Base-by-base conservation (phyloP, 2,888 invertebrate species). In the Agonopterix subpropinquella region DNA sequence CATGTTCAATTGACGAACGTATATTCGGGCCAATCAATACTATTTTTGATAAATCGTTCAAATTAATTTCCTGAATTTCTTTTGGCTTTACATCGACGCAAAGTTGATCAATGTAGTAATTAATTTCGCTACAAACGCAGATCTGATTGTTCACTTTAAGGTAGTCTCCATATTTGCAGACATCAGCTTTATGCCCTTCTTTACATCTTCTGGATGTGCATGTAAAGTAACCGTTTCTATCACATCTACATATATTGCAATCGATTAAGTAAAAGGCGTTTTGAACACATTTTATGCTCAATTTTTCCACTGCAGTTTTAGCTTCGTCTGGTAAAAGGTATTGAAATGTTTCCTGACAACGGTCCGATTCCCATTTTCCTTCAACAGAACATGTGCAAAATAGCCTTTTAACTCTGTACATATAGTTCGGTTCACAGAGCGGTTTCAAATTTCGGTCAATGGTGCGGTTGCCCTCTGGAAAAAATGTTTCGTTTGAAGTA, bases 211-310 rank as follows among this genome's bases (percentile, higher is more conserved):
- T 62, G 9, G 60, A 67, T 2, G 78, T 76, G 51, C 81, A 82
- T 10, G 64, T 52, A 3, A 78, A 59, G 36, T 47, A n/a, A 0
- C 70, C 67, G 1, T 15, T 55, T 0, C 47, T 2, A 2, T 59
- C 52, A 37, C 80, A 82, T 8, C 52, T 47, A 45, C 81, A 82
- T 42, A 82, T 48, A 45, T 80, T 78, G 49, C 81, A 82, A 11
- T 69, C 77, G 9, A 69, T 53, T 4, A 75, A 53, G 48, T 75
- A 75, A 2, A 72, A 60, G 0, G 45, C 37, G 5, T 62, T 48
- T 0, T 73, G 61, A 2, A 41, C 61, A 56, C 18, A 18, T 18
- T 36, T 36, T 44, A 2, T 2, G 45, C 3, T 10, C 11, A 45
- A 45, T n/a, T 4, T 18, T 43, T 28, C 9, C 18, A 8, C 18